Evolutionary conservation across 2,888 invertebrate species (phyloP).

Genomic region (Eudemis profundana): DNA sequence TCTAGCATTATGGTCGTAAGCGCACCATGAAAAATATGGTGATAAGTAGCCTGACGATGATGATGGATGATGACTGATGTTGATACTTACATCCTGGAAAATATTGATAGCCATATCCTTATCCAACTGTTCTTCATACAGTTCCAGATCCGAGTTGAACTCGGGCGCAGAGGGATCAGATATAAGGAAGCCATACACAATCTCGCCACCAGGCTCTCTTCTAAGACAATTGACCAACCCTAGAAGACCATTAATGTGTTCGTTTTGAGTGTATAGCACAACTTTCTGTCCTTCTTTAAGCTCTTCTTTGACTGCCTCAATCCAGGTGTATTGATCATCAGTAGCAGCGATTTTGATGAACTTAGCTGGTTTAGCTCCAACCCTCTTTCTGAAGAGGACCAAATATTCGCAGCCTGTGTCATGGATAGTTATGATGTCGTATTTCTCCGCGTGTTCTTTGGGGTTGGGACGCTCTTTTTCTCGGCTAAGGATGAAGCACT

Average conservation of each 20-base stretch:
- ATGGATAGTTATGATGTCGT: slow-evolving; percentile 80
- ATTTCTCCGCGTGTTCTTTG: slow-evolving; percentile 69
- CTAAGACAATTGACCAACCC: slow-evolving; percentile 96
- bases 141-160: slow-evolving; percentile 87
- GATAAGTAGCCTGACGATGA: too few relatives aligned
- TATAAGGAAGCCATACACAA: slow-evolving; percentile 87
- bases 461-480: slow-evolving; percentile 82
- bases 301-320: slow-evolving; percentile 79
- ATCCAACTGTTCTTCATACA: slow-evolving; percentile 88
- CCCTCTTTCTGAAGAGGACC: slow-evolving; percentile 81
- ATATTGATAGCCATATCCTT: slow-evolving; percentile 93
- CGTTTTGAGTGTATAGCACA: slow-evolving; percentile 88
- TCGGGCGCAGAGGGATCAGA: slow-evolving; percentile 86
- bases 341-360: slow-evolving; percentile 75
- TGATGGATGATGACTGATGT: too few relatives aligned
- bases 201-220: slow-evolving; percentile 90
- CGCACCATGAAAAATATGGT: too few relatives aligned
- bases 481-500: slow-evolving; percentile 86
- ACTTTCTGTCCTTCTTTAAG: slow-evolving; percentile 79
- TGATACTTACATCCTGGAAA: slow-evolving; percentile 85
- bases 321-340: slow-evolving; percentile 80
- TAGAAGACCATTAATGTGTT: slow-evolving; percentile 90
- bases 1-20: too few relatives aligned
- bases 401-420: slow-evolving; percentile 81
- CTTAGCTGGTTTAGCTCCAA: slow-evolving; percentile 74